Evolutionary conservation across 2,888 invertebrate genomes (phyloP).

Genomic region (Synanthedon andrenaeformis): DNA sequence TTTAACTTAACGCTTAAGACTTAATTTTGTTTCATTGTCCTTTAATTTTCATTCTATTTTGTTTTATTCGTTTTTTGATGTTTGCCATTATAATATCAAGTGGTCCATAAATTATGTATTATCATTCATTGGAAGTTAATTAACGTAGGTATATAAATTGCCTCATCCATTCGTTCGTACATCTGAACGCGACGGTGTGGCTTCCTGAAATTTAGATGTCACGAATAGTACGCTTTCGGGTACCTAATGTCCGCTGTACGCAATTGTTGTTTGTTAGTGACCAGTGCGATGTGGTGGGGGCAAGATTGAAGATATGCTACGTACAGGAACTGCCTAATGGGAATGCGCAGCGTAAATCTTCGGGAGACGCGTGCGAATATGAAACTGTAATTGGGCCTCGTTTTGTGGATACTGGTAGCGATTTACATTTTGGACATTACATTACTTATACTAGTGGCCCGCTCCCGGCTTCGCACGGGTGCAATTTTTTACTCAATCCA

Average conservation of each 20-base stretch:
- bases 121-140: too few relatives aligned
- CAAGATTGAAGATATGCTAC: slow-evolving; percentile 8
- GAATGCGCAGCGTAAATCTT: slow-evolving; percentile 7
- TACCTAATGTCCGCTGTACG: slow-evolving; percentile 47
- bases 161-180: neutral
- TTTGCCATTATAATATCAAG: too few relatives aligned
- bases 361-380: neutral
- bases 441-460: too few relatives aligned
- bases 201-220: slow-evolving; percentile 69
- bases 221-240: slow-evolving; percentile 53
- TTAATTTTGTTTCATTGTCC: too few relatives aligned
- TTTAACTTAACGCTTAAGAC: too few relatives aligned
- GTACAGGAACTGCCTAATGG: slow-evolving; percentile 15
- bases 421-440: too few relatives aligned
- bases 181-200: slow-evolving; percentile 30
- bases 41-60: too few relatives aligned
- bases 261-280: slow-evolving; percentile 62
- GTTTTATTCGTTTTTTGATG: too few relatives aligned
- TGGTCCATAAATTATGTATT: too few relatives aligned
- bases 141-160: too few relatives aligned
- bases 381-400: slow-evolving; percentile 3
- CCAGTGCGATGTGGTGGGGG: slow-evolving; percentile 33
- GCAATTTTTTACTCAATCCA: too few relatives aligned
- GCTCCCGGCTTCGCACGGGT: too few relatives aligned
- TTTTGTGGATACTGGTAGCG: neutral